Base-by-base conservation (phyloP, 2,888 invertebrate species). In the Cylloceria caligata region DNA sequence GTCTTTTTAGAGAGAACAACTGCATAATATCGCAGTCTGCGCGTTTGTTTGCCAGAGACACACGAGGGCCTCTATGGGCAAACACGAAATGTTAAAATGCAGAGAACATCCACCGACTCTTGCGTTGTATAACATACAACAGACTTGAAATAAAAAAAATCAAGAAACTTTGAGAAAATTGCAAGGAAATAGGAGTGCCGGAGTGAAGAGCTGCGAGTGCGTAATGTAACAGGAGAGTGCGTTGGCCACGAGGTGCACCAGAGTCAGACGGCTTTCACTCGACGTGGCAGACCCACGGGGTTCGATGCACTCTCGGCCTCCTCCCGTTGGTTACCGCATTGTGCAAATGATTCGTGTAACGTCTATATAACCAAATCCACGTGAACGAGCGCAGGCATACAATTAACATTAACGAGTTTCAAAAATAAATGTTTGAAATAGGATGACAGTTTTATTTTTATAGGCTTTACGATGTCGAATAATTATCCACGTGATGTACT, bases 201-300 rank as follows among this genome's bases (percentile, higher is more conserved):
- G n/a, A n/a, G n/a, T n/a, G n/a, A n/a, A n/a, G n/a, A n/a, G n/a
- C n/a, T n/a, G n/a, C n/a, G n/a, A n/a, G n/a, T n/a, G n/a, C n/a
- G n/a, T n/a, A n/a, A n/a, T n/a, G n/a, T n/a, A n/a, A n/a, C n/a
- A n/a, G 52, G 30, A 9, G 62, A 55, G 73, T 77, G 68, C 77
- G 62, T 77, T 73, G 62, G 45, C 60, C 72, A 49, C 73, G 52
- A 81, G 68, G 62, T 72, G 60, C 60, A 60, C 57, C 4, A 62
- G 67, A 72, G 47, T 72, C 57, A 52, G 76, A 36, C 52, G 57
- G 67, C 81, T 76, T 77, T 81, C 81, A 68, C 81, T 81, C 62
- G 68, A 24, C 49, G 21, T 16, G 68, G 57, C 60, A 67, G 57
- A 72, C 52, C 77, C 67, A 55, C 52, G 2, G 67, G 64, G 81